phyloP scores from a whole-genome alignment of 2,797 vertebrate genomes.

The Melanotaenia boesemani region DNA sequence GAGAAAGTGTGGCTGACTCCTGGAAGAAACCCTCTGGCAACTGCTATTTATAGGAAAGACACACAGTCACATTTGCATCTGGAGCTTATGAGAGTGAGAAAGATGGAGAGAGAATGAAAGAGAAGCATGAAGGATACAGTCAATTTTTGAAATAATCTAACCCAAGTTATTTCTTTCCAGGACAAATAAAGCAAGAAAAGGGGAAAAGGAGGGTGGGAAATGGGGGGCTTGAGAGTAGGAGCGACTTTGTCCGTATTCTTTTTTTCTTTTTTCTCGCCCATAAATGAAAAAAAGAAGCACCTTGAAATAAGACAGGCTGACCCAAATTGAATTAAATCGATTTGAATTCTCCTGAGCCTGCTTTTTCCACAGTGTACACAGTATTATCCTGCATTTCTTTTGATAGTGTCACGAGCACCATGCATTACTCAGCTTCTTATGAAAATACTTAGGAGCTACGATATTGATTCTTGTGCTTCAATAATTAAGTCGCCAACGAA shows the following conservation, averaged over 20 bases:
- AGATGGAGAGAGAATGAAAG: slow-evolving; percentile 43
- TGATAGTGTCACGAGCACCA: slow-evolving; percentile 70
- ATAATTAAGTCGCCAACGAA: slow-evolving; percentile 74
- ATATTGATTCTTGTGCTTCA: slow-evolving; percentile 68
- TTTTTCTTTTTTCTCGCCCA: slow-evolving; percentile 49
- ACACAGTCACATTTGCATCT: slow-evolving; percentile 82
- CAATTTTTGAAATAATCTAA: slow-evolving; percentile 70
- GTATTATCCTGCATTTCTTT: slow-evolving; percentile 76
- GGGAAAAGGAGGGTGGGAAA: not conserved
- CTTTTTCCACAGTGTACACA: slow-evolving; percentile 70
- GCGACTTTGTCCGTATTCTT: slow-evolving; percentile 57
- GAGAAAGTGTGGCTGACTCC: slow-evolving; percentile 76
- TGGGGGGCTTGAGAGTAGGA: slow-evolving; percentile 14
- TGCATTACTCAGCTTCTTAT: slow-evolving; percentile 75
- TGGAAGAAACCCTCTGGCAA: slow-evolving; percentile 81
- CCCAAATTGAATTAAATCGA: slow-evolving; percentile 78
- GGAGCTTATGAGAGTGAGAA: slow-evolving; percentile 78
- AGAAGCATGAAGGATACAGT: slow-evolving; percentile 69
- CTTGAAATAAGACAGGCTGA: slow-evolving; percentile 73
- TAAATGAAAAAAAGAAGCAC: slow-evolving; percentile 56
- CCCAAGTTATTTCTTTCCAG: slow-evolving; percentile 61
- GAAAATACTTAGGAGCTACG: slow-evolving; percentile 61
- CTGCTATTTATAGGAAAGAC: slow-evolving; percentile 82
- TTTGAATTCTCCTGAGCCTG: slow-evolving; percentile 72
- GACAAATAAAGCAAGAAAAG: slow-evolving; percentile 62